Evolutionary conservation across 2,797 vertebrate species (phyloP), one percentile per base, ranked within the genome.

Genomic region (Dallia pectoralis): DNA sequence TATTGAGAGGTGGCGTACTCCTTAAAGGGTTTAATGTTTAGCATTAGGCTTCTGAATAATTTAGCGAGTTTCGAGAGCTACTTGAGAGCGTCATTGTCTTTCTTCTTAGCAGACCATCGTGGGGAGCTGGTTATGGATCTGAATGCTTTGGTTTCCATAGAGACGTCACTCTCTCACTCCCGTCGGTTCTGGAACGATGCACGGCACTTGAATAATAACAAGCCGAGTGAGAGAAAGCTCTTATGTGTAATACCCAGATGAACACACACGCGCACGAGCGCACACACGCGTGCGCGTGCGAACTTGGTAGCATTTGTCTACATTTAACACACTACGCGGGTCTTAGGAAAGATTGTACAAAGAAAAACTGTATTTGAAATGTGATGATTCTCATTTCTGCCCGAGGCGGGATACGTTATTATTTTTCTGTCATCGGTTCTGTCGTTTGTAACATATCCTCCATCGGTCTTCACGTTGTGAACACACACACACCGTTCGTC

Each of bases 81-180:
- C 76, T 79, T 68, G 62, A 84, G 75, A 77, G 74, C 67, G 27
- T 77, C 47, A 63, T 71, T 79, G 74, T 81, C 72, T 70, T 77
- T 69, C 67, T 68, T 70, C 65, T 72, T 48, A 79, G 80, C 83
- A 71, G 74, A 75, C 77, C 61, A 69, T 84, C 84, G 81, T 36
- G 69, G 70, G 32, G 32, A 1, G 7, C 27, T 71, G 73, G 80
- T 77, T 79, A 73, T 74, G 61, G 70, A 56, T 33, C 68, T 22
- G 47, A 79, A 82, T 67, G 72, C 67, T 65, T 74, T 80, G 3
- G 80, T 87, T 87, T 86, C 88, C 86, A 89, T 86, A 79, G 89
- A 82, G 82, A 87, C 82, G 61, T 82, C 68, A 66, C 68, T 84
- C 16, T 44, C 76, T 73, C 78, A 25, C 22, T 66, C 66, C 25